Percentiles rank a stretch among this genome's conserved stretches.
Conservation (phyloP, 1,140 invertebrate species). For the Trichonephila clavipes region DNA sequence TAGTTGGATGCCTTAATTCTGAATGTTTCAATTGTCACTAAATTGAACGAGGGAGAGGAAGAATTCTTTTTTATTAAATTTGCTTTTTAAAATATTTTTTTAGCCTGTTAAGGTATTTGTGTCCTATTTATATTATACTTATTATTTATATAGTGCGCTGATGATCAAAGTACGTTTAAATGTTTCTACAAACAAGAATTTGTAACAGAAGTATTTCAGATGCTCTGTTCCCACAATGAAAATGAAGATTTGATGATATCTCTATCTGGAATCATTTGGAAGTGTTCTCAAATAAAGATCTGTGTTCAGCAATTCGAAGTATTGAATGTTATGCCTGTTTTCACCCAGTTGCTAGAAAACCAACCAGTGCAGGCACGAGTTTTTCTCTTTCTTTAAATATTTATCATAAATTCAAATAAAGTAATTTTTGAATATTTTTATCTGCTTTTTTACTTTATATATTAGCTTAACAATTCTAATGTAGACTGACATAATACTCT, state of each 20-base stretch:
- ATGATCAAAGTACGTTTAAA: conserved; percentile 69
- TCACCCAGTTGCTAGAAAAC: conserved; percentile 51
- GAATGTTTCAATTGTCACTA: background rate
- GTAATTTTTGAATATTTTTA: too few species aligned
- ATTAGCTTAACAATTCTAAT: too few species aligned
- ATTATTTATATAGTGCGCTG: conserved; percentile 51
- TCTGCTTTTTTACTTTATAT: too few species aligned
- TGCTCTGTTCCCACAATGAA: background rate
- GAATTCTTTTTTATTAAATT: too few species aligned
- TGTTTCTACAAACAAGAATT: conserved; percentile 65
- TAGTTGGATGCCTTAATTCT: too few species aligned
- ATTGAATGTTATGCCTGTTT: conserved; percentile 57
- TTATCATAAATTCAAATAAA: too few species aligned
- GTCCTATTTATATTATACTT: background rate
- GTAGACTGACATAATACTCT: too few species aligned
- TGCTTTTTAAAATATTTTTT: background rate
- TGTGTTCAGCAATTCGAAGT: conserved; percentile 58
- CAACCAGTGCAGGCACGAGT: conserved; percentile 57
- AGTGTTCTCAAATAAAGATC: conserved; percentile 52
- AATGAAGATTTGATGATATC: conserved; percentile 65
- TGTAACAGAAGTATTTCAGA: conserved; percentile 65
- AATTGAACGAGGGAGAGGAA: too few species aligned
- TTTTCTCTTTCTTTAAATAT: background rate
- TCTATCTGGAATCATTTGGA: conserved; percentile 70
- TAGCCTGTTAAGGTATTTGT: background rate